A percentile compares a stretch with the other conserved stretches of the same genome.
These are phyloP conservation scores for Xestia ashworthii DNA, from an alignment of 2,888 invertebrate genomes.

Conservation along the genomic window DNA sequence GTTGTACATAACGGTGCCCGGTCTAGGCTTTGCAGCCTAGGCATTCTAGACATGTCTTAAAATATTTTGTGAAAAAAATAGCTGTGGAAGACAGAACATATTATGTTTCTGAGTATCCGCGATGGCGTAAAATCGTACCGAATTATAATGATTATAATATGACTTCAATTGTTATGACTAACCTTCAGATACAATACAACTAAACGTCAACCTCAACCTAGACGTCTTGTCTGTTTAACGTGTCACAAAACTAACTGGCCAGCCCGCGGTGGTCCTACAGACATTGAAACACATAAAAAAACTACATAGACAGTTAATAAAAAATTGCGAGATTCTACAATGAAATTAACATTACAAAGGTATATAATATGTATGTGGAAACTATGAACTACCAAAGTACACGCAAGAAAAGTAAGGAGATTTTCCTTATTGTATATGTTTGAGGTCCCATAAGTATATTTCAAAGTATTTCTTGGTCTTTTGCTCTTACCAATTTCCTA, in stretches of 20 bases:
- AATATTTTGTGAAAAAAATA: constrained; percentile 66
- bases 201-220: background rate
- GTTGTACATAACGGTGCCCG: constrained; percentile 68
- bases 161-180: constrained; percentile 7
- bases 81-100: constrained; percentile 32
- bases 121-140: background rate
- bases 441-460: background rate
- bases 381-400: background rate
- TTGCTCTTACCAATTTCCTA: background rate
- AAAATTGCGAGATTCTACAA: background rate
- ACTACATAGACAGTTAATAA: background rate
- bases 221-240: background rate
- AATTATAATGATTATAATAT: background rate
- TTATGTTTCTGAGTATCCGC: background rate
- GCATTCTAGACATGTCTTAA: constrained; percentile 63
- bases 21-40: constrained; percentile 65
- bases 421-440: background rate
- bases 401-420: no score
- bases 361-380: background rate
- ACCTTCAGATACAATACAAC: background rate
- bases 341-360: background rate
- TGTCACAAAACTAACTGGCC: background rate
- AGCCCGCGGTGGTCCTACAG: background rate
- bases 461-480: background rate
- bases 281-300: background rate